Conservation (phyloP, 2,113 vertebrate genomes). For the Anseranas semipalmata region DNA sequence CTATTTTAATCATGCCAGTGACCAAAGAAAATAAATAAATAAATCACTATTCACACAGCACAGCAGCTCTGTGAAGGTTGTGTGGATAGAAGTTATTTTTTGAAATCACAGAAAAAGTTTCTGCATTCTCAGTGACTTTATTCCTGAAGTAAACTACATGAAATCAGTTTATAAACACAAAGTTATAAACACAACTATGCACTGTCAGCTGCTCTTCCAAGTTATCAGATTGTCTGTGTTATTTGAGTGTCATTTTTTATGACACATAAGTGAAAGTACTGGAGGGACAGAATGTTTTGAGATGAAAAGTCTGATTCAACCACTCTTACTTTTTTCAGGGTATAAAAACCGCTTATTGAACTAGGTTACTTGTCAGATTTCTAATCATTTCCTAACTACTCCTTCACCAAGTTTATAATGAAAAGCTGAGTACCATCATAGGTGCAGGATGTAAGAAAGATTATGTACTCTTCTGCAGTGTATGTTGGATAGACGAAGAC, state of each 20-base stretch:
- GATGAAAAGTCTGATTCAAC: neutral
- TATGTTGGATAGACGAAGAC: neutral
- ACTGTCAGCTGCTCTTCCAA: neutral
- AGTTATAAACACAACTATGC: neutral
- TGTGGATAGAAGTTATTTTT: neutral
- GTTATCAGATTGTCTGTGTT: neutral
- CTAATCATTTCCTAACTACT: neutral
- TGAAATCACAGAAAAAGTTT: neutral
- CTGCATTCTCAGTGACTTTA: neutral
- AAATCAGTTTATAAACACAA: neutral
- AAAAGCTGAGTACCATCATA: neutral
- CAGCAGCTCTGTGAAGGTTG: neutral
- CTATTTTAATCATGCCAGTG: neutral
- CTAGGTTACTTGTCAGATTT: neutral
- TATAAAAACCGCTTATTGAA: neutral
- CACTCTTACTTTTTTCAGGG: neutral
- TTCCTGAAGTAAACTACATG: neutral
- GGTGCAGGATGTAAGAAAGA: neutral
- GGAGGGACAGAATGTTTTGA: neutral
- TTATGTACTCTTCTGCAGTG: neutral
- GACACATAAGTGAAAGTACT: neutral
- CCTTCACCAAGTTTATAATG: neutral
- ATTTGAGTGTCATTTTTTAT: neutral
- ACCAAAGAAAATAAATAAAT: neutral
- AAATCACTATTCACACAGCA: neutral